Evolutionary conservation across 1,140 invertebrate species (phyloP).

Genomic region (Calephelis nemesis): DNA sequence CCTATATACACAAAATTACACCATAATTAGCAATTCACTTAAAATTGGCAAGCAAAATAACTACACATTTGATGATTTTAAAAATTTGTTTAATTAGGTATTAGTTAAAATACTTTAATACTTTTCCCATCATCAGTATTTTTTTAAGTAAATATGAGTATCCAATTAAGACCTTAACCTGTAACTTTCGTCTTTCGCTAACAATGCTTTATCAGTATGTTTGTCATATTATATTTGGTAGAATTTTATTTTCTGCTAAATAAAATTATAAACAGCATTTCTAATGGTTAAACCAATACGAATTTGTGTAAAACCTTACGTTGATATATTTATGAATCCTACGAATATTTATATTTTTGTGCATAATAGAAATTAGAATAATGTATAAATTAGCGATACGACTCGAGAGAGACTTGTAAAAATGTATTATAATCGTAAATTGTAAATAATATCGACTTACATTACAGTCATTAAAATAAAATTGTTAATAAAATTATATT

Average conservation of each 20-base stretch:
- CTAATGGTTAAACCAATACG: neutral
- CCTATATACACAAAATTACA: no score
- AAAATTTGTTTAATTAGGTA: no score
- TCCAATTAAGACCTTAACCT: no score
- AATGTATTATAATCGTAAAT: conserved; percentile 70
- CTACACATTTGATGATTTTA: no score
- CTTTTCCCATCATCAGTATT: no score
- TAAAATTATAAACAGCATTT: neutral
- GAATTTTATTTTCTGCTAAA: neutral
- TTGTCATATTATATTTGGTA: no score
- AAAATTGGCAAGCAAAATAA: no score
- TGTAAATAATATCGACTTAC: conserved; percentile 73
- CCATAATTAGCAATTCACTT: no score
- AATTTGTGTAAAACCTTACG: conserved; percentile 1
- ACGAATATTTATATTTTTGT: conserved; percentile 19
- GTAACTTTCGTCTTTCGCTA: no score
- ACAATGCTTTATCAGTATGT: no score
- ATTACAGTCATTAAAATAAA: conserved; percentile 76
- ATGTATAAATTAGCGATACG: conserved; percentile 23
- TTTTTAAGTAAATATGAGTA: no score
- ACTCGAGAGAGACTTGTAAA: conserved; percentile 55
- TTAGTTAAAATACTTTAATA: no score
- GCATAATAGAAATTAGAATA: conserved; percentile 21
- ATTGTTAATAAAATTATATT: conserved; percentile 79
- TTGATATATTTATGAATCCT: neutral